These are phyloP conservation scores for Atta cephalotes DNA, from an alignment of 1,140 invertebrate genomes.

Conservation along the genomic window DNA sequence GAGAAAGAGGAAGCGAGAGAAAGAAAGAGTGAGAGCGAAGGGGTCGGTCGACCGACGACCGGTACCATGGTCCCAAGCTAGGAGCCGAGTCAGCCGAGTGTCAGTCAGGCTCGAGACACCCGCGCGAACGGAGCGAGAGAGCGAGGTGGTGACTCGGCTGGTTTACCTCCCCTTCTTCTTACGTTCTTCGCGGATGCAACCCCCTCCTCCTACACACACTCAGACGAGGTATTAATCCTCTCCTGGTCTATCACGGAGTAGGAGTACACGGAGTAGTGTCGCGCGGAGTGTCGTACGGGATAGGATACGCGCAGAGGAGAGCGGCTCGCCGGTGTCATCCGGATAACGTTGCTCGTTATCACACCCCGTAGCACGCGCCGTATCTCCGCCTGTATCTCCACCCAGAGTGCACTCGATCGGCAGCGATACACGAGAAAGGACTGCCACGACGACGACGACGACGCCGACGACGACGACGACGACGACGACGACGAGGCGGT, in stretches of 20 bases:
- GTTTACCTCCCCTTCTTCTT: constrained; percentile 65
- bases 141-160: constrained; percentile 63
- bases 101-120: constrained; percentile 83
- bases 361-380: constrained; percentile 4
- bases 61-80: constrained; percentile 46
- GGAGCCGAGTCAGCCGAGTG: constrained; percentile 71
- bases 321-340: not conserved
- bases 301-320: constrained; percentile 32
- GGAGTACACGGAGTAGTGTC: constrained; percentile 69
- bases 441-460: not conserved
- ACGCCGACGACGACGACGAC: not conserved
- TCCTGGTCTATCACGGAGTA: constrained; percentile 53
- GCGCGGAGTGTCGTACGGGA: constrained; percentile 66
- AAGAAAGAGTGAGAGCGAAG: constrained; percentile 23
- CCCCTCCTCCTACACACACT: constrained; percentile 54
- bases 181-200: constrained; percentile 69
- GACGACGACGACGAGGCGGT: not conserved
- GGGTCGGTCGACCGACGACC: constrained; percentile 68
- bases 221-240: constrained; percentile 47
- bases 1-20: constrained; percentile 7
- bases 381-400: not conserved
- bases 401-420: not conserved
- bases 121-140: constrained; percentile 76
- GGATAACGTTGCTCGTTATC: constrained; percentile 6
- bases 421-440: not conserved